Conservation (phyloP, 1,140 invertebrate genomes). For the Ostrea edulis region DNA sequence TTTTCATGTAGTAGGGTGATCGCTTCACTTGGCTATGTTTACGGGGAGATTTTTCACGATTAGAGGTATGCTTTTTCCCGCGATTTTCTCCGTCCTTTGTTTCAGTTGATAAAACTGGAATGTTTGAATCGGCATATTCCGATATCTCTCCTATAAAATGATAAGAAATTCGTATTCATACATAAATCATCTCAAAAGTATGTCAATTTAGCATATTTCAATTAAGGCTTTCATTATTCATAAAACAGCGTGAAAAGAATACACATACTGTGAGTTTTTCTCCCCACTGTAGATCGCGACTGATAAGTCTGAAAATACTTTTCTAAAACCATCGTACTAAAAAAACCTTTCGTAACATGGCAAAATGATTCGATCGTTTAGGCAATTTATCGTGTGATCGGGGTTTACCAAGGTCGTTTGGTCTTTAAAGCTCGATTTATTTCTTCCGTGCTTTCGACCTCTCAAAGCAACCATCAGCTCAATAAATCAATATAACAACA, state of each 20-base stretch:
- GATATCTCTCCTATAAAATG: not conserved
- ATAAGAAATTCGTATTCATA: not conserved
- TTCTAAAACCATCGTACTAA: not conserved
- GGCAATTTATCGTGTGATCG: slow-evolving; percentile 28
- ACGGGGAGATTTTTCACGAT: slow-evolving; percentile 28
- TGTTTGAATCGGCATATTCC: not conserved
- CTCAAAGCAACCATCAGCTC: slow-evolving; percentile 21
- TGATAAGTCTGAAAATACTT: slow-evolving; percentile 6
- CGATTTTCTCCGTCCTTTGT: slow-evolving; percentile 7
- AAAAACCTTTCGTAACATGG: not conserved
- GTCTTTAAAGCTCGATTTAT: slow-evolving; percentile 39
- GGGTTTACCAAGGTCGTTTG: slow-evolving; percentile 32
- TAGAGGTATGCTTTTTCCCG: not conserved
- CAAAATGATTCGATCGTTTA: not conserved
- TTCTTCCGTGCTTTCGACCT: slow-evolving; percentile 28
- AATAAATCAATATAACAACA: slow-evolving; percentile 35
- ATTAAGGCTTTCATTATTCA: not conserved
- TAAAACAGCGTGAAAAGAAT: not conserved
- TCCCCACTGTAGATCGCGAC: not conserved
- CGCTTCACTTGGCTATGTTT: slow-evolving; percentile 37
- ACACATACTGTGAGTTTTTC: not conserved
- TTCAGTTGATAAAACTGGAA: not conserved
- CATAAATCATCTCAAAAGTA: not conserved
- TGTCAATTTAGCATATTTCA: not conserved
- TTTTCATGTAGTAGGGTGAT: slow-evolving; percentile 37